Base-by-base conservation (phyloP, 1,140 invertebrate genomes). In the Drosophila mauritiana region DNA sequence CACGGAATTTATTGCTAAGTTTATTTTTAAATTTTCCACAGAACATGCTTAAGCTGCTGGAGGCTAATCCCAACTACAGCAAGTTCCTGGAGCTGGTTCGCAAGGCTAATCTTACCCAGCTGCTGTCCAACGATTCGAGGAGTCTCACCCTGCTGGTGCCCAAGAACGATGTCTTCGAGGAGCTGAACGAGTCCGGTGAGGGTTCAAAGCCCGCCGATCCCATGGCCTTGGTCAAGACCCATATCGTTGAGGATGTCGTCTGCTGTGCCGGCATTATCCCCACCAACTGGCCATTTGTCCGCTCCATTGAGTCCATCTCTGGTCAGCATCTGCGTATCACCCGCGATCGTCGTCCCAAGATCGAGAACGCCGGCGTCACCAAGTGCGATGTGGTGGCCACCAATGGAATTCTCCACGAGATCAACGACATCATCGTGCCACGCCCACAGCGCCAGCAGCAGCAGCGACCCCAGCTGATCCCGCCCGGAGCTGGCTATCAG, bases 101-200 rank as follows among this genome's bases (percentile, higher is more conserved):
- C 34, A 73, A 81, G 52, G 90, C 91, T 8, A 92, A 92, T 73
- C 62, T 92, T 20, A 92, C 91, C 15, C 72, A 80, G 15, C 36
- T 92, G 36, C 57, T 92, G 34, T 51, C 88, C 17, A 91, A 92
- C 51, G 69, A 83, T 6, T 73, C 77, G 1, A 76, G 76, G 3
- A 86, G 78, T 22, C 85, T 93, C 12, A 95, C 95, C 0, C 88
- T 96, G 4, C 85, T 96, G 31, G 95, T 94, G 12, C 95, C 95
- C 4, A 94, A 94, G 10, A 94, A 96, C 79, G 94, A 95, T 75
- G 94, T 95, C 36, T 95, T 96, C 73, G 92, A 92, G 8, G 92
- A 92, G 74, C 70, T 93, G 12, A 64, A 22, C 46, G 90, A 92
- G n/a, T 91, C 92, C 25, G 79, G 76, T 15, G 82, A 91, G n/a